Conservation (phyloP, 64 coral and sea anemone genomes). For the Pocillopora verrucosa region DNA sequence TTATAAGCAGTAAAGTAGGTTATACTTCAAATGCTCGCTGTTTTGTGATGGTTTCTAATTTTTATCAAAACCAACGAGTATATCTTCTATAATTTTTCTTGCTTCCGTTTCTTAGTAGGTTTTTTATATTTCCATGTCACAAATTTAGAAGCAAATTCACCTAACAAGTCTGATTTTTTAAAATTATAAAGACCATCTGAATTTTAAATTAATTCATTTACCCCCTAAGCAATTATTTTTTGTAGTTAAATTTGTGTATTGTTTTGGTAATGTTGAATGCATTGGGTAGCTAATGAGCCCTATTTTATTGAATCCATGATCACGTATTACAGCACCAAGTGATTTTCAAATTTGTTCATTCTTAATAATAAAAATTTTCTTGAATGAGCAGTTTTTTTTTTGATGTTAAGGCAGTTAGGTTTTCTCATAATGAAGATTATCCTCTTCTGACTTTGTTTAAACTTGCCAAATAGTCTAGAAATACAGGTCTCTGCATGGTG, state of each 20-base stretch:
- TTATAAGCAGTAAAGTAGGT: neutral
- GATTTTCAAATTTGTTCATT: neutral
- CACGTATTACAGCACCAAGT: neutral
- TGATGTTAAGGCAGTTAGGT: neutral
- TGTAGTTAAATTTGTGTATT: neutral
- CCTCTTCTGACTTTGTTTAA: too few species aligned
- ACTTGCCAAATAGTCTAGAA: too few species aligned
- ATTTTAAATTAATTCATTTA: neutral
- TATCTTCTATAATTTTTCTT: neutral
- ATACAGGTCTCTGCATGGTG: too few species aligned
- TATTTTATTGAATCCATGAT: neutral
- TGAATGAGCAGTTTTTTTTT: neutral
- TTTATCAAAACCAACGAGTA: neutral
- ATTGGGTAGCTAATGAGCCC: neutral
- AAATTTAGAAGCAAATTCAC: neutral
- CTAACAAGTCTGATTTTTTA: neutral
- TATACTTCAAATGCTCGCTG: neutral
- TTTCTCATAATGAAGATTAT: neutral
- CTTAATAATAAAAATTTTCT: slow-evolving; percentile 1
- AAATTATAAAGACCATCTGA: neutral
- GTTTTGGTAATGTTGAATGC: neutral
- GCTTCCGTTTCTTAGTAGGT: neutral
- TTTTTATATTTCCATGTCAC: neutral
- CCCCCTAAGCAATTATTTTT: neutral
- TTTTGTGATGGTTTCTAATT: neutral